Evolutionary conservation across 1,140 invertebrate genomes (phyloP).

Genomic region (Scaptomyza montana): DNA sequence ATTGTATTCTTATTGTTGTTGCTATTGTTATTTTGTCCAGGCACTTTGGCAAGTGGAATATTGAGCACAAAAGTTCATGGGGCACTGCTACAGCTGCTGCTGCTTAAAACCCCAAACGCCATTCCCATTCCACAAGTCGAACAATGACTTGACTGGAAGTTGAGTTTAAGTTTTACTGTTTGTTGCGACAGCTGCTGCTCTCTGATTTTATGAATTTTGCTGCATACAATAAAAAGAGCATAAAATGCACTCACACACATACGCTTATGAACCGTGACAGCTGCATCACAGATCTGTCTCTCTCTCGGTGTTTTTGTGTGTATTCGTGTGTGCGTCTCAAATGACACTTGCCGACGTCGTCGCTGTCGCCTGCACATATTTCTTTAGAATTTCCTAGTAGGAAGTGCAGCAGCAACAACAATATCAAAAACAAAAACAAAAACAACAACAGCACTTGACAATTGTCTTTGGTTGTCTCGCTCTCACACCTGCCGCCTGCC

Average conservation of each 20-base stretch:
- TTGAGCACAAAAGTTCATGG: slow-evolving; percentile 72
- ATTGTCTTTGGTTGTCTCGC: slow-evolving; percentile 46
- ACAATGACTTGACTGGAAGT: slow-evolving; percentile 23
- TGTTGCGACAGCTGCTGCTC: slow-evolving; percentile 48
- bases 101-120: neutral
- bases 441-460: slow-evolving; percentile 64
- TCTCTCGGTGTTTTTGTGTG: slow-evolving; percentile 10
- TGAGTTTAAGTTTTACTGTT: slow-evolving; percentile 41
- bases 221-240: slow-evolving; percentile 55
- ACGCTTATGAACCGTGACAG: slow-evolving; percentile 30
- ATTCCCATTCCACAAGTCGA: neutral
- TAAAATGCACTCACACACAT: slow-evolving; percentile 38
- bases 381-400: slow-evolving; percentile 77
- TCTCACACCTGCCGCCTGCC: slow-evolving; percentile 46
- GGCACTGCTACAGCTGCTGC: slow-evolving; percentile 3
- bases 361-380: slow-evolving; percentile 61
- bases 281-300: slow-evolving; percentile 34
- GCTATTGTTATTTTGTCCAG: slow-evolving; percentile 44
- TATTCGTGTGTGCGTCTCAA: slow-evolving; percentile 62
- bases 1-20: slow-evolving; percentile 33
- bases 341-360: slow-evolving; percentile 69
- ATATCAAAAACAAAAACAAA: slow-evolving; percentile 18
- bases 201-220: slow-evolving; percentile 54
- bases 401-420: slow-evolving; percentile 63
- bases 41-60: slow-evolving; percentile 65